Evolutionary conservation across 2,113 vertebrate species (phyloP), one percentile per base, ranked within the genome.

Genomic region (Alligator sinensis): DNA sequence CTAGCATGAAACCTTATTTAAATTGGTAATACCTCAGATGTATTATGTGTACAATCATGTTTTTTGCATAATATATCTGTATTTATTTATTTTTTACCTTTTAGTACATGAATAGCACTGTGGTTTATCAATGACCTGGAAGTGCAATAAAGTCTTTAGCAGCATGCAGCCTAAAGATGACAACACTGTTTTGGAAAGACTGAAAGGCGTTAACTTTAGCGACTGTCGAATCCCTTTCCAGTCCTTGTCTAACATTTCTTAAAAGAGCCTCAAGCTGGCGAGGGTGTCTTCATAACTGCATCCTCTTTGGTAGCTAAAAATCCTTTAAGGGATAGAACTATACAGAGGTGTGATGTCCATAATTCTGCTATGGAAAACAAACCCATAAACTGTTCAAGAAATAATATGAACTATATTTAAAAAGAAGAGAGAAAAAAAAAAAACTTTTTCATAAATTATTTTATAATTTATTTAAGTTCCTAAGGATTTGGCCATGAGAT

Each of bases 11-110:
- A 95, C 77, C 96, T 97, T 98, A 98, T 98, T 97, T 98, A 98
- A 98, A 98, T 97, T 94, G 98, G 96, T 97, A 90, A 98, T 98
- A 97, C 97, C 97, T 98, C 98, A 98, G 98, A 93, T 98, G 98
- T 98, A 97, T 98, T 98, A 93, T 93, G 95, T 97, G 97, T 98
- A 97, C 98, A 98, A 96, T 98, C 98, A 98, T 98, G 95, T 98
- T 98, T 98, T 98, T 97, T 97, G 97, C 93, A 97, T 97, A 97
- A 98, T 97, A 98, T 98, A 96, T 98, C 98, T 97, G 97, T 98
- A 98, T 99, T 99, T 99, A 99, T 99, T 99, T 99, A 98, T 98
- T 98, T 97, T 97, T 97, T 96, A 96, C 91, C 96, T 95, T 97
- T 96, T 97, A 98, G 94, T 98, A 97, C 96, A 92, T 93, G 94